Evolutionary conservation across 2,113 vertebrate genomes (phyloP).

Genomic region (Tor tambroides): DNA sequence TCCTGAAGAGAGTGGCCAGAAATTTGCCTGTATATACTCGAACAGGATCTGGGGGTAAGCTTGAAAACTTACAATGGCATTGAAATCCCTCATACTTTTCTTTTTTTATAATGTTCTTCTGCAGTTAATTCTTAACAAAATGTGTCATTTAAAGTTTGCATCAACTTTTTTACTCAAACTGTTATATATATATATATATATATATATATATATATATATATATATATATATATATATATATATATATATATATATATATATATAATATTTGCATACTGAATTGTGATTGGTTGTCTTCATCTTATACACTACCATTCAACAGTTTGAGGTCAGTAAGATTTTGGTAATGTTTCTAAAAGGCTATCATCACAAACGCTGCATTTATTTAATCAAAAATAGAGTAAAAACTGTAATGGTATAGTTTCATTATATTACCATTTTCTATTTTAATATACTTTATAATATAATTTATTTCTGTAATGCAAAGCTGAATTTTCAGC

Average conservation of each 20-base stretch:
- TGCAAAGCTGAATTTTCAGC: background rate
- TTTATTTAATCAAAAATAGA: background rate
- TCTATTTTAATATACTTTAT: background rate
- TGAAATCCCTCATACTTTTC: background rate
- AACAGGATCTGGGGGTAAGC: slow-evolving; percentile 52
- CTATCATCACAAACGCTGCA: background rate
- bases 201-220: too few species aligned
- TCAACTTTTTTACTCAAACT: background rate
- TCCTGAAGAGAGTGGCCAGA: slow-evolving; percentile 81
- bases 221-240: too few species aligned
- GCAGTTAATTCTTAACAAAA: background rate
- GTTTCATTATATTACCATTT: background rate
- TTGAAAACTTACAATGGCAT: background rate
- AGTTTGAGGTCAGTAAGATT: background rate
- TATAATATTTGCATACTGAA: background rate
- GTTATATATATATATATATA: too few species aligned
- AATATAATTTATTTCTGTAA: background rate
- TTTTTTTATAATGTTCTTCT: background rate
- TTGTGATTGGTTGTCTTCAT: background rate
- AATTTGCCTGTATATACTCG: slow-evolving; percentile 72
- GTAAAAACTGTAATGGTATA: too few species aligned
- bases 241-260: too few species aligned
- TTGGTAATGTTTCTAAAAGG: background rate
- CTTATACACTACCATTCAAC: background rate
- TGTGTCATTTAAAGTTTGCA: background rate